These are phyloP conservation scores for Sardina pilchardus DNA, from an alignment of 2,113 vertebrate genomes.

Conservation along the genomic window DNA sequence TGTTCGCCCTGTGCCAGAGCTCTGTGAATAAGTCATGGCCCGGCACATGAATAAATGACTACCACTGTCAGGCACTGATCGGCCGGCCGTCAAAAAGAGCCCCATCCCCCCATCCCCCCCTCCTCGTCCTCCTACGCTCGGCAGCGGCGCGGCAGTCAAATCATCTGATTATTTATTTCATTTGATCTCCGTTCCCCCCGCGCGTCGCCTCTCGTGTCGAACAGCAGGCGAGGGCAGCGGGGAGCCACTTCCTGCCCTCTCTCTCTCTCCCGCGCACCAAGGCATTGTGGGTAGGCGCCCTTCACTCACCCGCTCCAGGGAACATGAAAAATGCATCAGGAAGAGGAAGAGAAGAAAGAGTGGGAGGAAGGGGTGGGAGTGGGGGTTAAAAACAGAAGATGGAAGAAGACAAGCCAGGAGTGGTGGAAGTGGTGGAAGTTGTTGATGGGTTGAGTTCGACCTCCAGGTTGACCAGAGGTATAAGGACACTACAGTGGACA, in stretches of 20 bases:
- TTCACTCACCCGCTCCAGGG: slow-evolving; percentile 1
- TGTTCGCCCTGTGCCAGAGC: slow-evolving; percentile 1
- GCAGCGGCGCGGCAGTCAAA: slow-evolving; percentile 27
- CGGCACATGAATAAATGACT: slow-evolving; percentile 53
- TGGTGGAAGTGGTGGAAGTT: neutral
- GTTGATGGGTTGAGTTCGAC: slow-evolving; percentile 5
- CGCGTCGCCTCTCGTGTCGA: neutral
- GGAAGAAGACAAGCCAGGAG: neutral
- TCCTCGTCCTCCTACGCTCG: neutral
- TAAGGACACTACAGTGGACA: neutral
- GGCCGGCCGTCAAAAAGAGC: slow-evolving; percentile 14
- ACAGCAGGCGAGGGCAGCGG: slow-evolving; percentile 14
- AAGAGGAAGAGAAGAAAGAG: neutral
- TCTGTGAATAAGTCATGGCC: slow-evolving; percentile 45
- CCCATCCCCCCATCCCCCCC: neutral
- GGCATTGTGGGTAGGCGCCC: slow-evolving; percentile 22
- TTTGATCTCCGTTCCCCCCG: slow-evolving; percentile 36
- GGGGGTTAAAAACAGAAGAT: neutral
- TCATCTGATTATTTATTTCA: slow-evolving; percentile 39
- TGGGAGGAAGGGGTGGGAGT: neutral
- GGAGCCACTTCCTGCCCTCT: slow-evolving; percentile 27
- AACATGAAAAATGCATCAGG: slow-evolving; percentile 47
- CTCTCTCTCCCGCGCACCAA: slow-evolving; percentile 22
- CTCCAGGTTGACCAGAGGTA: neutral
- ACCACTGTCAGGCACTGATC: slow-evolving; percentile 36